Conservation (phyloP, 2,797 vertebrate species). For the Rhadinocentrus ornatus region DNA sequence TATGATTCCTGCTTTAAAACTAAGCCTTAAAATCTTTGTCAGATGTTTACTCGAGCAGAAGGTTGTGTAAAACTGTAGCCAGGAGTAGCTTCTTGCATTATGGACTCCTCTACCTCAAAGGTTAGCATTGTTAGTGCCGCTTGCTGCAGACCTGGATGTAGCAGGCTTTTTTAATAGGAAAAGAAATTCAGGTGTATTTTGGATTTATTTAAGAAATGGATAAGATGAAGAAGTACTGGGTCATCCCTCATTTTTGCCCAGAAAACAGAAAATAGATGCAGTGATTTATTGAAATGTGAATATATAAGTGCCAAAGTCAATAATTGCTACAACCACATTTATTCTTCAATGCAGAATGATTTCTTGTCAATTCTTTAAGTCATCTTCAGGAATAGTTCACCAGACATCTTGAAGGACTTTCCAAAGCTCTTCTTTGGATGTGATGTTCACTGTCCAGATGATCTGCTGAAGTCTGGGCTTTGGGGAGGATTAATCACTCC, state of each 20-base stretch:
- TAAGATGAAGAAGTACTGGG: not conserved
- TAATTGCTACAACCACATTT: not conserved
- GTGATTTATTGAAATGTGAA: not conserved
- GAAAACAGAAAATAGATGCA: not conserved
- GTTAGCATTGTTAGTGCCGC: not conserved
- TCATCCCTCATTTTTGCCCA: not conserved
- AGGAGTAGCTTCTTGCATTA: not conserved
- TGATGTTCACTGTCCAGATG: no score
- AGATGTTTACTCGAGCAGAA: not conserved
- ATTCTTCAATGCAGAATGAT: not conserved
- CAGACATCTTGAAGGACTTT: not conserved
- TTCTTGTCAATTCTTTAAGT: no score
- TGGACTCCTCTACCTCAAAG: not conserved
- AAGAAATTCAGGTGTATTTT: not conserved
- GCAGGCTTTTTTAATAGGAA: no score
- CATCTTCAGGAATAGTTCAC: not conserved
- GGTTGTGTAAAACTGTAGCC: not conserved
- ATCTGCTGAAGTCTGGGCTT: not conserved
- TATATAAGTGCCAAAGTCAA: not conserved
- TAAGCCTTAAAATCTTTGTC: not conserved
- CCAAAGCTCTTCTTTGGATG: not conserved
- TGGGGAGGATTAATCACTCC: not conserved
- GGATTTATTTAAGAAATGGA: not conserved
- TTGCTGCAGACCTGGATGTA: not conserved
- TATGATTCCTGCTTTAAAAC: not conserved